phyloP scores from a whole-genome alignment of 1,140 invertebrate genomes.

The Notospermus geniculatus region DNA sequence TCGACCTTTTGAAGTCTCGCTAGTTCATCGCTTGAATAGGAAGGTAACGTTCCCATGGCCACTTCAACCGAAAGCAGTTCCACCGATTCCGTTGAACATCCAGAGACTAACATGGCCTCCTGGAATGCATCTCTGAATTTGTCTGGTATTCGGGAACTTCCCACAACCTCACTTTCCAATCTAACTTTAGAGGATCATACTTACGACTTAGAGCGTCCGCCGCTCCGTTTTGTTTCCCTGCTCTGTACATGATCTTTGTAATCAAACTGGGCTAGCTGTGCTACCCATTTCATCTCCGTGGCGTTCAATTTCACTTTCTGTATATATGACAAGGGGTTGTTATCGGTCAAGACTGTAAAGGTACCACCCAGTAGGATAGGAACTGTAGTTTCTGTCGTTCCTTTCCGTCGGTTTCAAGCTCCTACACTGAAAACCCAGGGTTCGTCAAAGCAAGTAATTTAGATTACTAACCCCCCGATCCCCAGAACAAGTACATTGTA shows the following conservation, averaged over 20 bases:
- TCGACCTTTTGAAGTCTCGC: background rate
- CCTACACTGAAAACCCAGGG: constrained; percentile 14
- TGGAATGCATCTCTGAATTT: background rate
- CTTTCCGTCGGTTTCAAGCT: constrained; percentile 17
- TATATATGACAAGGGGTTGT: constrained; percentile 22
- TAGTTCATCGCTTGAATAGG: background rate
- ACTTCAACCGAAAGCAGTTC: too few species aligned
- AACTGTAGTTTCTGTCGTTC: constrained; percentile 19
- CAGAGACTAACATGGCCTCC: background rate
- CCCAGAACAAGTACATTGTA: constrained; percentile 23
- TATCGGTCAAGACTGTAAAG: constrained; percentile 18
- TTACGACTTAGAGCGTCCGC: background rate
- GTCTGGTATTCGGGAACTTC: background rate
- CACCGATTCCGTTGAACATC: too few species aligned
- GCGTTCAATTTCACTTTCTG: constrained; percentile 27
- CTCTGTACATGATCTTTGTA: background rate
- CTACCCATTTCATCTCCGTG: constrained; percentile 25
- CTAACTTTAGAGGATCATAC: background rate
- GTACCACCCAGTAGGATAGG: background rate
- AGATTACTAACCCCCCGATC: constrained; percentile 34
- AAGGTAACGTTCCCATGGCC: background rate
- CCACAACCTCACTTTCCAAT: background rate
- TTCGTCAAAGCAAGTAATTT: constrained; percentile 26
- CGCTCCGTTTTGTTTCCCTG: background rate
- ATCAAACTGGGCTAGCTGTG: constrained; percentile 18